Base-by-base conservation (phyloP, 92 coral and sea anemone species). In the Parazoanthus darwini region DNA sequence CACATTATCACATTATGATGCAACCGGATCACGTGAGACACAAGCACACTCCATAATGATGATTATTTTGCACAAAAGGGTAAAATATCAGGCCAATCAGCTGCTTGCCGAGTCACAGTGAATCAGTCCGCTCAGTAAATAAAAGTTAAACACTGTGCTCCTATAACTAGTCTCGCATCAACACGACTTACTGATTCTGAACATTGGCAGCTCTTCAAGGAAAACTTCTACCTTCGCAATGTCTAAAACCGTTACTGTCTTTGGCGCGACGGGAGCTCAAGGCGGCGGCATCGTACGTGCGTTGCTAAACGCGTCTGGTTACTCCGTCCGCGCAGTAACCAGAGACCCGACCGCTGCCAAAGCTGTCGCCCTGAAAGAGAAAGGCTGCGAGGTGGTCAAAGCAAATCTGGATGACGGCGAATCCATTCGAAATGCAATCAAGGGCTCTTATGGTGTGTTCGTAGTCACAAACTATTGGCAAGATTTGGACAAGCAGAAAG, bases 381-480 rank as follows among this genome's bases (percentile, higher is more conserved):
- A 88, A 76, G 96, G 96, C 9, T 93, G 94, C 23, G 91, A 92
- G 67, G 89, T 94, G 8, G 90, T 89, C 42, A 81, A 88, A 70
- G 88, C 93, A 10, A 91, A 86, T 81, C 77, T 94, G 35, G 96
- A 94, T 74, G 90, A 92, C 92, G 80, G 81, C n/a, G 93, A 80
- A 0, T 85, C 96, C 25, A 86, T 91, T 77, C 90, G 91, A 46
- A 78, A 88, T 3, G 96, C 91, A 0, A 81, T 94, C n/a, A 89
- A 79, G 38, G 96, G 94, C 25, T 91, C 93, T 5, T 79, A 92
- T 58, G 96, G 92, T 18, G 96, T 94, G 75, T 94, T 90, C 70
- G n/a, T 94, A 54, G 96, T 94, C 13, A 94, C 96, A 9, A 92
- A 94, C 72, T 94, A 85, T 89, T 94, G 96, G 96, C 94, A 92